Base-by-base conservation (phyloP, 2,797 vertebrate genomes). In the Oryzias sinensis region DNA sequence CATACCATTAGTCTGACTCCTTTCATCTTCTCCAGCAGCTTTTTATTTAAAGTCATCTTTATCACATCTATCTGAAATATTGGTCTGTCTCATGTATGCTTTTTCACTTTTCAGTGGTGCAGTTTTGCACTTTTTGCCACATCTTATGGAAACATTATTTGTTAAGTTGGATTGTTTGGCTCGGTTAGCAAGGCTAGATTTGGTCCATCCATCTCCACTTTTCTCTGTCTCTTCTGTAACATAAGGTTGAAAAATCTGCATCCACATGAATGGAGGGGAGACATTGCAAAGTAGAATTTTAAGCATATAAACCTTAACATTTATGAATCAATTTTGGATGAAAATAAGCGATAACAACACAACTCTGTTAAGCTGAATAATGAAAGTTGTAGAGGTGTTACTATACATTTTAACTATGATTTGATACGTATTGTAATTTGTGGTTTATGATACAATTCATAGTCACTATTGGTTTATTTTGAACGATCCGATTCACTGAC, bases 1-100 rank as follows among this genome's bases (percentile, higher is more conserved):
- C 56, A 48, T 62, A 62, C 44, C 60, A 73, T 80, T 77, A 73
- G 58, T 72, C 58, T 20, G 51, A 50, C 43, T 68, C 70, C 64
- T 79, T 79, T 81, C 65, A 76, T 76, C 62, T 79, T 56, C 45
- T 56, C 33, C 37, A 18, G 22, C 49, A 56, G 59, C 62, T 67
- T 71, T 68, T 70, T 52, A 67, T 62, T 76, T 63, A 74, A 69
- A 61, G 56, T 65, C 48, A 68, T 76, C 62, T 70, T 63, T 37
- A 53, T 37, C 37, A 53, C 50, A 56, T 70, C 33, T 50, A 54
- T 72, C 67, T 58, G 54, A 56, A 65, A 46, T 55, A 56, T 64
- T 43, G 56, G 58, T 70, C 16, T 51, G 47, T 24, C 48, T 68
- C 49, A 37, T 55, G 62, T 22, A 61, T 37, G 45, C 20, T 56